Conservation (phyloP, 2,888 invertebrate species). For the Drosophila melanocephala region DNA sequence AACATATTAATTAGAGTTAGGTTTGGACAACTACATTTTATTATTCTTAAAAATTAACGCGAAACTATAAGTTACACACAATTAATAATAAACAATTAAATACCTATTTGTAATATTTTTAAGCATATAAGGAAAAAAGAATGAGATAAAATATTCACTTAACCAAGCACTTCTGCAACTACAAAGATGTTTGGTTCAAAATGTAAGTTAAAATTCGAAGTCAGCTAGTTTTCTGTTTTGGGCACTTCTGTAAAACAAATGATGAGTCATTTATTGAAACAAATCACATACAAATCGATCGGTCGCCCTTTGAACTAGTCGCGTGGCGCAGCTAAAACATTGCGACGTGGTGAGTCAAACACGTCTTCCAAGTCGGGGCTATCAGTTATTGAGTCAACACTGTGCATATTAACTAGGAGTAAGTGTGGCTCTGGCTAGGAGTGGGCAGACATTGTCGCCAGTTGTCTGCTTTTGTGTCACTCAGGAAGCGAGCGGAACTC, state of each 20-base stretch:
- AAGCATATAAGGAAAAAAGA: background rate
- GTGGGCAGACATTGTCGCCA: slow-evolving; percentile 40
- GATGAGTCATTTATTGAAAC: slow-evolving; percentile 65
- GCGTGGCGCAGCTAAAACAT: slow-evolving; percentile 50
- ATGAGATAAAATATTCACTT: background rate
- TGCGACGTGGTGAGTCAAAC: slow-evolving; percentile 68
- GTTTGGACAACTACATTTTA: background rate
- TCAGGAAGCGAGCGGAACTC: slow-evolving; percentile 63
- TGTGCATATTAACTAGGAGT: slow-evolving; percentile 72
- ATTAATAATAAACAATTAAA: background rate
- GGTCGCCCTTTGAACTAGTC: slow-evolving; percentile 71
- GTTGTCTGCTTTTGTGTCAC: slow-evolving; percentile 45
- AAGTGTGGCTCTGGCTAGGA: slow-evolving; percentile 22
- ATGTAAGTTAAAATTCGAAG: background rate
- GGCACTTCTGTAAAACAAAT: slow-evolving; percentile 6
- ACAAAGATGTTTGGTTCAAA: background rate
- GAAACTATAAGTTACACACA: background rate
- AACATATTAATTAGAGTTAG: accelerated
- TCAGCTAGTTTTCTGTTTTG: slow-evolving; percentile 15
- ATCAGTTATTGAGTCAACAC: slow-evolving; percentile 51
- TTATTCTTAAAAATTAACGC: background rate
- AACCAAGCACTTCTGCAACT: background rate
- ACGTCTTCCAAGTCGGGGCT: slow-evolving; percentile 51
- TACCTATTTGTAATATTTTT: background rate
- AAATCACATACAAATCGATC: slow-evolving; percentile 53